phyloP scores from a whole-genome alignment of 2,888 invertebrate species.

The Microctonus hyperodae region DNA sequence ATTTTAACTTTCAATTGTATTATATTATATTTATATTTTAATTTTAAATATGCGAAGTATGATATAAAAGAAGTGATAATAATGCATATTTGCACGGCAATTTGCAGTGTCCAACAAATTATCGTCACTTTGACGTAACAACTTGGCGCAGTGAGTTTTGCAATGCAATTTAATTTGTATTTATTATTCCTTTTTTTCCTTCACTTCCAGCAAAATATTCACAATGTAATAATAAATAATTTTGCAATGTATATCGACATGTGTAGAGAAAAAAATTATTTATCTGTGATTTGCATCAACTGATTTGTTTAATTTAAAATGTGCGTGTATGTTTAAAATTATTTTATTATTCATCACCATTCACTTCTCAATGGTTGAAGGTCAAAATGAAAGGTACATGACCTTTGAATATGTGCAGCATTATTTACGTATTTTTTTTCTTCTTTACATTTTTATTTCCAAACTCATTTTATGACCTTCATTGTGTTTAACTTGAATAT shows the following conservation, averaged over 20 bases:
- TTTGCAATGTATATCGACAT: too few relatives aligned
- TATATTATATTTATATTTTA: background rate
- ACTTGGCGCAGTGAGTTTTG: conserved; percentile 1
- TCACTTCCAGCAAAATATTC: background rate
- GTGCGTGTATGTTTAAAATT: background rate
- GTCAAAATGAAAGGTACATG: conserved; percentile 6
- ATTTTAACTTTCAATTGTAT: background rate
- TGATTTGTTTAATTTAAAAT: background rate
- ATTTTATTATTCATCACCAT: conserved; percentile 6
- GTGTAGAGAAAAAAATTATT: background rate
- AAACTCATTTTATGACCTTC: background rate
- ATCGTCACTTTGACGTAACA: conserved; percentile 22
- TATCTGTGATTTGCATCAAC: background rate
- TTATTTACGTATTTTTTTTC: background rate
- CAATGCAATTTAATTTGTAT: conserved; percentile 15
- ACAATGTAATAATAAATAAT: too few relatives aligned
- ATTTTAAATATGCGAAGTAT: background rate
- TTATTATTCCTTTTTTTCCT: background rate
- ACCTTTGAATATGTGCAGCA: background rate
- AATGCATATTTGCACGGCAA: conserved; percentile 2
- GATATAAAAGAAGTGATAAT: conserved; percentile 7
- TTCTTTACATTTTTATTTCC: background rate
- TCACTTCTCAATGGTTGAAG: background rate
- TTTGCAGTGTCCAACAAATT: conserved; percentile 11
- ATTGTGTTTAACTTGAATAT: too few relatives aligned